Percentiles rank a stretch among this genome's conserved stretches.
These are phyloP conservation scores for Bos javanicus DNA, from an alignment of 2,113 vertebrate genomes.

Conservation along the genomic window DNA sequence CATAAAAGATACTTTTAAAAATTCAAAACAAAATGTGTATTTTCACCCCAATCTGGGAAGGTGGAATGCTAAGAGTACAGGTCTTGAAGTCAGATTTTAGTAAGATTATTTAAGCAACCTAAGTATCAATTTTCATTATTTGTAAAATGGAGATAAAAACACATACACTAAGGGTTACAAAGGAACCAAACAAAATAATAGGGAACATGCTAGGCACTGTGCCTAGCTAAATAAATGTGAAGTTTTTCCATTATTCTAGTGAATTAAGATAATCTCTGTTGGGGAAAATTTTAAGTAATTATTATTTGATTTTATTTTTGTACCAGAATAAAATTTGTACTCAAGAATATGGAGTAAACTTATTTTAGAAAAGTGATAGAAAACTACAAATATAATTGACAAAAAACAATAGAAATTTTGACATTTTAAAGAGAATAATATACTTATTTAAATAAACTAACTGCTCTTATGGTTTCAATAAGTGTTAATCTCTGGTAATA, in stretches of 20 bases:
- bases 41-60: neutral
- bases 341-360: neutral
- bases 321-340: neutral
- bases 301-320: neutral
- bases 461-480: neutral
- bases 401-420: neutral
- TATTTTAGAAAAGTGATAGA: neutral
- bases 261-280: neutral
- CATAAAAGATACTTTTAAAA: neutral
- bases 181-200: neutral
- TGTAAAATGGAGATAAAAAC: neutral
- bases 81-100: neutral
- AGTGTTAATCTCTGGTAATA: neutral
- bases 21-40: neutral
- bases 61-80: neutral
- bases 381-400: neutral
- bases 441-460: neutral
- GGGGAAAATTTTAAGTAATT: neutral
- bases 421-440: neutral
- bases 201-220: neutral
- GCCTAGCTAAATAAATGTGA: neutral
- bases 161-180: neutral
- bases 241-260: neutral
- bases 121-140: neutral
- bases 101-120: neutral